Base-by-base conservation (phyloP, 2,113 vertebrate species). In the Rhinogobius similis region DNA sequence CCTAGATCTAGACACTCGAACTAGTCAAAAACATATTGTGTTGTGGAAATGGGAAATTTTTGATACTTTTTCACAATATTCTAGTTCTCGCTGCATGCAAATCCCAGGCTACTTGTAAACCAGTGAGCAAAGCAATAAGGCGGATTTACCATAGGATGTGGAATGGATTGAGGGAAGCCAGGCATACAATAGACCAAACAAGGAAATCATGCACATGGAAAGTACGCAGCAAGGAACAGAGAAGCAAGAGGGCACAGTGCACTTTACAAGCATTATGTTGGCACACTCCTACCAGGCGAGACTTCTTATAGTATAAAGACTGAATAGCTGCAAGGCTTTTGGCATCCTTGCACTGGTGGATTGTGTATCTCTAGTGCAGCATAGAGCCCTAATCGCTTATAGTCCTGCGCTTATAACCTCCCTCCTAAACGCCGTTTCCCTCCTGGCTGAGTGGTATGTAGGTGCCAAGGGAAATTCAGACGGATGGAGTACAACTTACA, bases 401-500 rank as follows among this genome's bases (percentile, higher is more conserved):
- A 78, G 82, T 69, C 66, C 72, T 46, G 23, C 62, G 64, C 70
- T 86, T 82, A 76, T 81, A 85, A 81, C 77, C 72, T 78, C 78
- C 16, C 26, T 77, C 59, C 72, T 62, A 76, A 71, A 83, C 20
- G 77, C 78, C 75, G 71, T 70, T 73, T 82, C 82, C 86, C 82
- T 85, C 26, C 70, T 65, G 72, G 84, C 82, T 84, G 86, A 84
- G 82, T 81, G 70, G 69, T 75, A 67, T 72, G 77, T 58, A 73
- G 83, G 86, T 83, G 77, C 72, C 81, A 76, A 72, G 87, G 87
- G 86, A 88, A 86, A 88, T 84, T 80, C 81, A 75, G 83, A 85
- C 71, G 71, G 77, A 73, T 82, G 50, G 72, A 62, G 14, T 73
- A 70, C 53, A 1, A 27, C 53, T 67, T 50, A 52, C 61, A 61